phyloP scores from a whole-genome alignment of 1,140 invertebrate genomes.

The Hylyphantes graminicola region DNA sequence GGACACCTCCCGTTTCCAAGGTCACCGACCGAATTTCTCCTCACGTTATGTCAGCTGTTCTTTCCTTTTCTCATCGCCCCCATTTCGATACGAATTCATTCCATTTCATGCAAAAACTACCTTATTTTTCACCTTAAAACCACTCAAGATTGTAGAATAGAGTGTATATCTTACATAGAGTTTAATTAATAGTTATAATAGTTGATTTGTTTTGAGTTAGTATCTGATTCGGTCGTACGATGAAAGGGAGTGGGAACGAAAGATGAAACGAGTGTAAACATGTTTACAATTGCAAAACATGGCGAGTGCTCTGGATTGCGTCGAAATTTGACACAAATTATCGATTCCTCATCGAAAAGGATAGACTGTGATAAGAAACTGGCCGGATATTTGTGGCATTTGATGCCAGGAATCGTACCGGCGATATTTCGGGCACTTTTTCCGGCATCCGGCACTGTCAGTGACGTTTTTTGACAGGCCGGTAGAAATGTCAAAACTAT shows the following conservation, averaged over 20 bases:
- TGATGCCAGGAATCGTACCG: slow-evolving; percentile 39
- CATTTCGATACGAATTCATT: neutral
- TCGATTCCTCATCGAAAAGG: neutral
- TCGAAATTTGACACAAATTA: slow-evolving; percentile 7
- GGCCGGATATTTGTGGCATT: slow-evolving; percentile 50
- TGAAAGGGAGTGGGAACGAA: slow-evolving; percentile 21
- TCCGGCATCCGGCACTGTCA: slow-evolving; percentile 50
- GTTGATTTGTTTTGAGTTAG: too few species aligned
- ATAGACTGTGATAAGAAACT: slow-evolving; percentile 1
- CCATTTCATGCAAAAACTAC: neutral
- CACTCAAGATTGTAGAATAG: too few species aligned
- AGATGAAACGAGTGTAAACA: slow-evolving; percentile 50
- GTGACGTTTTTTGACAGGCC: slow-evolving; percentile 53
- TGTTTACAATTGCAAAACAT: slow-evolving; percentile 57
- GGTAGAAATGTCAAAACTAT: neutral
- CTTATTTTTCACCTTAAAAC: too few species aligned
- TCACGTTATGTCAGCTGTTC: slow-evolving; percentile 53
- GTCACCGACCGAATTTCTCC: slow-evolving; percentile 57
- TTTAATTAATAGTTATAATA: too few species aligned
- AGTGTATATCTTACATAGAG: too few species aligned
- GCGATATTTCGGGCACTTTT: slow-evolving; percentile 56
- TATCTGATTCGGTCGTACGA: neutral
- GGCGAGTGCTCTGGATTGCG: slow-evolving; percentile 27
- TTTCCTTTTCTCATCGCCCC: neutral
- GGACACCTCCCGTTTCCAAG: slow-evolving; percentile 37